Conservation (phyloP, 2,797 vertebrate species). For the Agapornis canus region DNA sequence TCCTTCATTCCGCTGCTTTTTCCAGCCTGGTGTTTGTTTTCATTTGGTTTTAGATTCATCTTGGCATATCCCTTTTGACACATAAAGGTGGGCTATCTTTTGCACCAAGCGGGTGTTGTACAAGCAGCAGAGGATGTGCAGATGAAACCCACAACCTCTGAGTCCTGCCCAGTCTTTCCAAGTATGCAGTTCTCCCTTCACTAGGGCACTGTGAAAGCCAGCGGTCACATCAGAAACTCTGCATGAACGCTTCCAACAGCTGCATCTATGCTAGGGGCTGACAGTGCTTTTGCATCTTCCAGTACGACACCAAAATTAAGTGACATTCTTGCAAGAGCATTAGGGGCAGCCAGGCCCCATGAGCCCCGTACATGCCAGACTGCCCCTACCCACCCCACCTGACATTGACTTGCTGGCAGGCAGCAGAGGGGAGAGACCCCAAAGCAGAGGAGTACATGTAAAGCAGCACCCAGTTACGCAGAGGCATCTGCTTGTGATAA, state of each 20-base stretch:
- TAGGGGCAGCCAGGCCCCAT: not conserved
- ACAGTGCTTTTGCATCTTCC: not conserved
- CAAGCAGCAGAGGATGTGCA: not conserved
- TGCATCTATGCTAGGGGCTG: not conserved
- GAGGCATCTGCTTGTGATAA: not conserved
- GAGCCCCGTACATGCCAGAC: not conserved
- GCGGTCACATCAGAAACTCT: not conserved
- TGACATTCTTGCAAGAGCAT: not conserved
- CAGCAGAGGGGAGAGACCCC: not conserved
- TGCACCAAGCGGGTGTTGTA: not conserved
- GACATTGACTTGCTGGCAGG: not conserved
- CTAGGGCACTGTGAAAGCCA: rapidly evolving
- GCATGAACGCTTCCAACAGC: not conserved
- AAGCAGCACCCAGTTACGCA: not conserved
- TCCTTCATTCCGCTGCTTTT: not conserved
- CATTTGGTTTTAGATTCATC: rapidly evolving
- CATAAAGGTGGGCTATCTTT: not conserved
- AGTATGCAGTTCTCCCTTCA: not conserved
- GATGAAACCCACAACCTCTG: rapidly evolving
- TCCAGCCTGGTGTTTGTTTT: not conserved
- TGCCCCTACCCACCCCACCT: not conserved
- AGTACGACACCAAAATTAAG: not conserved
- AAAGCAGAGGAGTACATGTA: not conserved
- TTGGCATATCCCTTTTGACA: rapidly evolving
- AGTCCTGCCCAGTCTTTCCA: not conserved